phyloP scores from a whole-genome alignment of 2,797 vertebrate genomes.

The Cuniculus paca region DNA sequence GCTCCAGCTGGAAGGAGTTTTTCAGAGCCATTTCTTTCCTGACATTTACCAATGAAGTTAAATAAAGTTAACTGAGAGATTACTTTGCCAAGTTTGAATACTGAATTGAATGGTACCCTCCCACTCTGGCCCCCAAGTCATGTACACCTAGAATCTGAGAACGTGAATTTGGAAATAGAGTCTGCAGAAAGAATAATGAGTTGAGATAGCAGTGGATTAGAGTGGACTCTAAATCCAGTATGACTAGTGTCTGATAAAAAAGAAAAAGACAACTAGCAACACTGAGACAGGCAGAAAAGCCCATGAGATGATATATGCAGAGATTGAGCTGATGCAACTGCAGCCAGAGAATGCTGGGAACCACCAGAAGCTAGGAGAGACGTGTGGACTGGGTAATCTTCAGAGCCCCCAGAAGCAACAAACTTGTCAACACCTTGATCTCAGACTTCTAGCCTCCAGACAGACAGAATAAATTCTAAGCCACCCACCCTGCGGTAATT shows the following conservation, averaged over 20 bases:
- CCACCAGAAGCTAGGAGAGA: neutral
- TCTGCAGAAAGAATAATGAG: neutral
- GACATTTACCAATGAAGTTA: constrained; percentile 36
- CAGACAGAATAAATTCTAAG: neutral
- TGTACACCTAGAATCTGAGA: neutral
- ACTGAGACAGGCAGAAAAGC: neutral
- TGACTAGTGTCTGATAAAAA: neutral
- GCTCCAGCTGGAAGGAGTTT: neutral
- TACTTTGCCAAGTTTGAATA: neutral
- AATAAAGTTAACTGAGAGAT: neutral
- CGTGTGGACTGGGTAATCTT: neutral
- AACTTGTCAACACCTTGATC: neutral
- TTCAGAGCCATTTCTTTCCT: neutral
- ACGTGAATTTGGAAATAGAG: neutral
- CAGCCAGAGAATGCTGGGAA: neutral
- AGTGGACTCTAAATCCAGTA: neutral
- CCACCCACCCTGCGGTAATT: neutral
- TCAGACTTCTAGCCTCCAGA: neutral
- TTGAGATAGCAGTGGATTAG: neutral
- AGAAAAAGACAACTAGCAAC: neutral
- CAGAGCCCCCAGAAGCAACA: neutral
- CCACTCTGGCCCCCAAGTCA: neutral
- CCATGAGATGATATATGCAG: neutral
- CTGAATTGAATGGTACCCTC: neutral
- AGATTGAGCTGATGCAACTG: neutral